phyloP scores from a whole-genome alignment of 2,888 invertebrate genomes.

The Zonitis immaculata region DNA sequence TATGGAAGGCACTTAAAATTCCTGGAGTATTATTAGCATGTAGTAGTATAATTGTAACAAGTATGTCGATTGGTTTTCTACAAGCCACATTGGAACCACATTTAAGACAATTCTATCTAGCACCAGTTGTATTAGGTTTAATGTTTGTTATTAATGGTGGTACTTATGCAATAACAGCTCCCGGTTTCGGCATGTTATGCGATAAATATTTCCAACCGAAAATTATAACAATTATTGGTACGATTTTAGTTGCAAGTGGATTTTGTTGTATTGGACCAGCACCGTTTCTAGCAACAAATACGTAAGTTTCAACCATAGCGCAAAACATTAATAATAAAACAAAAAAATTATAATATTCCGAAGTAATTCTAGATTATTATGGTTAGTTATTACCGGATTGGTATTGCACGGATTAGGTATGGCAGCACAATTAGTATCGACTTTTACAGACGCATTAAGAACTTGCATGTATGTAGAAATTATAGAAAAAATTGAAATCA shows the following conservation, averaged over 20 bases:
- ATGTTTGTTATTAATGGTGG: constrained; percentile 84
- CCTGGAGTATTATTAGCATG: constrained; percentile 71
- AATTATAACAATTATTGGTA: constrained; percentile 63
- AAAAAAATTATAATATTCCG: too few species aligned
- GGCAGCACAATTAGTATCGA: constrained; percentile 78
- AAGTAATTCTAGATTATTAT: constrained; percentile 59
- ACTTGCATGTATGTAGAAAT: constrained; percentile 82
- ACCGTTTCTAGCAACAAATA: constrained; percentile 63
- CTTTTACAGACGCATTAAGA: constrained; percentile 77
- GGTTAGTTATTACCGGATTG: constrained; percentile 66
- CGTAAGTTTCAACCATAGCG: constrained; percentile 56
- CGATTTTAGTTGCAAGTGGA: constrained; percentile 60
- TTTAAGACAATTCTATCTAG: constrained; percentile 66
- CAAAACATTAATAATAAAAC: too few species aligned
- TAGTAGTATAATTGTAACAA: constrained; percentile 68
- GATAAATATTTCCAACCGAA: constrained; percentile 66
- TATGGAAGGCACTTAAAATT: constrained; percentile 61
- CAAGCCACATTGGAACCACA: constrained; percentile 88
- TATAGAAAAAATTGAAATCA: too few species aligned
- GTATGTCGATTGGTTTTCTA: constrained; percentile 80
- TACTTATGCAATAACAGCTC: constrained; percentile 73
- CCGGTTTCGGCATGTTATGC: constrained; percentile 75
- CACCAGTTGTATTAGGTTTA: constrained; percentile 66
- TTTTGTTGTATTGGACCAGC: constrained; percentile 77
- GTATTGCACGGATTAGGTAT: constrained; percentile 79